phyloP scores from a whole-genome alignment of 2,888 invertebrate species.

The Erebia ligea region DNA sequence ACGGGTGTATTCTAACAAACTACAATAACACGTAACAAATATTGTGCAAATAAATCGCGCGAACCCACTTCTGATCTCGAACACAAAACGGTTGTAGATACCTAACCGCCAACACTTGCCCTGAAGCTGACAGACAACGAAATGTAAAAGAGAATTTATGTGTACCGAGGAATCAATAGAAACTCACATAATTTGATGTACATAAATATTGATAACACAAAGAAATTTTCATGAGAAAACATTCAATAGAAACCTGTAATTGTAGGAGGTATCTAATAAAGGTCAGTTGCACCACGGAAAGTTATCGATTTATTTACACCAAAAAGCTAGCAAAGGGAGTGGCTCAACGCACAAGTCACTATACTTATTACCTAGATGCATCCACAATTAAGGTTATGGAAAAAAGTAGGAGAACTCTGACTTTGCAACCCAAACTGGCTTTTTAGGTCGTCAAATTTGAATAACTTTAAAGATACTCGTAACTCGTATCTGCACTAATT shows the following conservation, averaged over 20 bases:
- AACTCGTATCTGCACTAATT: neutral
- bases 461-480: too few relatives aligned
- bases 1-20: constrained; percentile 10
- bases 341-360: too few relatives aligned
- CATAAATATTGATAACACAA: constrained; percentile 7
- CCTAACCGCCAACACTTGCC: constrained; percentile 8
- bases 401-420: too few relatives aligned
- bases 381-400: too few relatives aligned
- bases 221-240: constrained; percentile 6
- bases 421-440: too few relatives aligned
- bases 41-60: constrained; percentile 19
- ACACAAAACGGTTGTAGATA: constrained; percentile 7
- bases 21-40: constrained; percentile 12
- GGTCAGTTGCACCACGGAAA: too few relatives aligned
- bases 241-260: neutral
- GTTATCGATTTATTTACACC: too few relatives aligned
- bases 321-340: too few relatives aligned
- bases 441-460: too few relatives aligned
- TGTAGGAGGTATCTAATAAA: neutral
- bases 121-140: constrained; percentile 17
- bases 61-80: constrained; percentile 8
- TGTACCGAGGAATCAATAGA: constrained; percentile 6
- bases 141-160: constrained; percentile 9
- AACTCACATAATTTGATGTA: constrained; percentile 5
- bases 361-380: too few relatives aligned